phyloP scores from a whole-genome alignment of 2,797 vertebrate genomes.

The Capromys pilorides region DNA sequence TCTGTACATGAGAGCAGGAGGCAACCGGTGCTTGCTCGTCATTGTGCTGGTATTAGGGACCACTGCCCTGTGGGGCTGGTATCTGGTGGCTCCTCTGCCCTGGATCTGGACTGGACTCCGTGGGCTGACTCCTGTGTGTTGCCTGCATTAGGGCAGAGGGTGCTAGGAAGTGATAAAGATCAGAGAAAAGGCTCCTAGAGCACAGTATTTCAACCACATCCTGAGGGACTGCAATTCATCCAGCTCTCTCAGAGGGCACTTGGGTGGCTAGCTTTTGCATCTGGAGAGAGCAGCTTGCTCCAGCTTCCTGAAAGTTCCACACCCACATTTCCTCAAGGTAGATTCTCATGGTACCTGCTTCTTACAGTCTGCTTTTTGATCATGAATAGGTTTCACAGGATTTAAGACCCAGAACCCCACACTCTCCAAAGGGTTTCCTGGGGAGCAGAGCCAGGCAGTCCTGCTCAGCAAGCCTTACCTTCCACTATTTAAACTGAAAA shows the following conservation, averaged over 20 bases:
- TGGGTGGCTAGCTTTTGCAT: constrained; percentile 18
- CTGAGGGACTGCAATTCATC: background rate
- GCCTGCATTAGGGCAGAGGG: background rate
- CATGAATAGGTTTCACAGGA: background rate
- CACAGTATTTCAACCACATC: constrained; percentile 14
- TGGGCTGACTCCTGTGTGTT: background rate
- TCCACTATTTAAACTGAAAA: constrained; percentile 17
- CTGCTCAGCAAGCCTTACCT: background rate
- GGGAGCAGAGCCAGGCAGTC: background rate
- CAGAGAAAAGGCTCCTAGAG: background rate
- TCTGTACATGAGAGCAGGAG: background rate
- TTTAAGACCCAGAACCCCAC: background rate
- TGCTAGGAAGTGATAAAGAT: background rate
- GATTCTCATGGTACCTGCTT: background rate
- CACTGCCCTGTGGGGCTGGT: background rate
- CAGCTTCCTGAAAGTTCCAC: background rate
- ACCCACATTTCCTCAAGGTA: background rate
- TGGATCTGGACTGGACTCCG: background rate
- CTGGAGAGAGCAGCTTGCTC: background rate
- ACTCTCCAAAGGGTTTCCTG: constrained; percentile 26
- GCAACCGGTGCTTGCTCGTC: too few species aligned
- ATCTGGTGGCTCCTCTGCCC: background rate
- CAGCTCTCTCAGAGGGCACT: background rate
- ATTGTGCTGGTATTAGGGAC: background rate
- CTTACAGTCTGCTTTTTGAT: background rate